Evolutionary conservation across 2,888 invertebrate genomes (phyloP).

Genomic region (Prosopocoilus inquinatus): DNA sequence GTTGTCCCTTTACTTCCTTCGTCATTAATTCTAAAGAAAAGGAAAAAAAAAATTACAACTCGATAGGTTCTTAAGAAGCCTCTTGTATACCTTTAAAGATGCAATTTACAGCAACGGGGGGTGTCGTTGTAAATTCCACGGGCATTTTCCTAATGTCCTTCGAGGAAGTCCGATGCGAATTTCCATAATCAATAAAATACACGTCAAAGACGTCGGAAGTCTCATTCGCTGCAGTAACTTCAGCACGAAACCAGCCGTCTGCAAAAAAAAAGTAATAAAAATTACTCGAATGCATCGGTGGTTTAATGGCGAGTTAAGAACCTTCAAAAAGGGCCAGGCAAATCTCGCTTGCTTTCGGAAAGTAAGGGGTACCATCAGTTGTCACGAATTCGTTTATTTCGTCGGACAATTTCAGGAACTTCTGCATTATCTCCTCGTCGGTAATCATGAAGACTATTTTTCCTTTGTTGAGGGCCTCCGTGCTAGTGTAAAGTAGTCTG

Average conservation of each 20-base stretch:
- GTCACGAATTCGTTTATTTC: conserved; percentile 15
- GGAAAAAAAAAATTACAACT: neutral
- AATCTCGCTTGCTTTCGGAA: conserved; percentile 32
- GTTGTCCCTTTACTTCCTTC: too few species aligned
- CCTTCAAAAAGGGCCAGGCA: conserved; percentile 35
- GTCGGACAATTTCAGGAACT: conserved; percentile 1
- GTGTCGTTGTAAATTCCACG: conserved; percentile 27
- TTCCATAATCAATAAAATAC: conserved; percentile 41
- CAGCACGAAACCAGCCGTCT: conserved; percentile 39
- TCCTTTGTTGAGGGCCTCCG: conserved; percentile 10
- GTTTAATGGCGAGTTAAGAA: neutral
- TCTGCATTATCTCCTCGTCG: neutral
- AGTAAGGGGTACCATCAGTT: conserved; percentile 27
- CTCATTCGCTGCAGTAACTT: conserved; percentile 23
- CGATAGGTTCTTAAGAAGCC: neutral
- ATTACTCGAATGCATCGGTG: neutral
- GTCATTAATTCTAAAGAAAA: neutral
- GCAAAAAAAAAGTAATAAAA: conserved; percentile 19
- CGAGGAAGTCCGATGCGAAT: conserved; percentile 23
- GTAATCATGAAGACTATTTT: conserved; percentile 11
- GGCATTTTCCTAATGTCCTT: conserved; percentile 35
- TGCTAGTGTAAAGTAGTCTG: conserved; percentile 11
- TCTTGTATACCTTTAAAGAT: conserved; percentile 8
- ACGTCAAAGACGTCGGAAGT: conserved; percentile 24
- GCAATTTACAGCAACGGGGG: conserved; percentile 15